phyloP scores from a whole-genome alignment of 2,113 vertebrate species.

The Corynorhinus townsendii region DNA sequence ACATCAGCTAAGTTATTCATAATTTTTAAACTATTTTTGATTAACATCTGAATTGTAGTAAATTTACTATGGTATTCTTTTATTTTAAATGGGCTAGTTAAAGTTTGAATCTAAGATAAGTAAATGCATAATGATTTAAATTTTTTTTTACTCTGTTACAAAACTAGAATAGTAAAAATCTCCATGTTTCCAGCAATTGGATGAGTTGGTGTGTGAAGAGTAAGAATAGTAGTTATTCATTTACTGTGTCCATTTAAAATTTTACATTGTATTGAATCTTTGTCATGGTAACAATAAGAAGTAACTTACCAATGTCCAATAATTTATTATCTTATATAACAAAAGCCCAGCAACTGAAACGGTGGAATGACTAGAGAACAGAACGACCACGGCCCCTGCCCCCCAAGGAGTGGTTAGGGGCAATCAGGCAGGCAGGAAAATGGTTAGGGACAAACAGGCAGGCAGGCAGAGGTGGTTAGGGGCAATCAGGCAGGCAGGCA shows the following conservation, averaged over 20 bases:
- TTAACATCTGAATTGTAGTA: background rate
- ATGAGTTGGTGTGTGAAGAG: background rate
- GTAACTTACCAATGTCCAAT: background rate
- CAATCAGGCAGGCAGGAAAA: too few species aligned
- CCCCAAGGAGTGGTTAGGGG: too few species aligned
- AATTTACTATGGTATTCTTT: background rate
- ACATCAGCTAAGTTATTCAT: background rate
- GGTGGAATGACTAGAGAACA: too few species aligned
- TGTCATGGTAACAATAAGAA: background rate
- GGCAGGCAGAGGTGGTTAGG: too few species aligned
- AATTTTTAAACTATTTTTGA: background rate
- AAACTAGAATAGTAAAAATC: background rate
- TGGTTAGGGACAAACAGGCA: too few species aligned
- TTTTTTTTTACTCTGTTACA: background rate
- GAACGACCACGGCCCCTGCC: too few species aligned
- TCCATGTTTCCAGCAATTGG: background rate
- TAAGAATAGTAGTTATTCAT: background rate
- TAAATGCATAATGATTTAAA: background rate
- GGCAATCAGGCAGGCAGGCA: too few species aligned
- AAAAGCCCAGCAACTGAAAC: too few species aligned
- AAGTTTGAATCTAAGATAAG: background rate
- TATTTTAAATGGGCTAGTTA: background rate
- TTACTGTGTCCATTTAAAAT: background rate
- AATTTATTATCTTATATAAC: background rate
- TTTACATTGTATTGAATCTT: background rate